These are phyloP conservation scores for Ophion ellenae DNA, from an alignment of 2,888 invertebrate genomes.

Conservation along the genomic window DNA sequence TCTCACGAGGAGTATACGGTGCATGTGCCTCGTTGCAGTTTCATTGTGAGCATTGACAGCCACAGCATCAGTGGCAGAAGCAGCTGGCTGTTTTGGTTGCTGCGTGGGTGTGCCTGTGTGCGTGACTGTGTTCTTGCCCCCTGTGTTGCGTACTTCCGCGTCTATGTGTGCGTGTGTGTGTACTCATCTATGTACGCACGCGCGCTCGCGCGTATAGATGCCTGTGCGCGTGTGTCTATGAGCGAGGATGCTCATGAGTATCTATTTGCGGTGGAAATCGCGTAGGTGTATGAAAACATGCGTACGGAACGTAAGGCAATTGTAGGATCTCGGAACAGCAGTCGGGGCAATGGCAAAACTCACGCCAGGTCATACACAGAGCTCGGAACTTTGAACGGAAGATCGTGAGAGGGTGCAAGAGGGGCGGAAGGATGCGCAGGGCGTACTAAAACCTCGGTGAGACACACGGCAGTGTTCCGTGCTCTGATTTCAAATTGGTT, in stretches of 20 bases:
- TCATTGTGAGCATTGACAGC: slow-evolving; percentile 51
- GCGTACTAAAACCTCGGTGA: slow-evolving; percentile 5
- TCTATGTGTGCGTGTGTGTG: too few relatives aligned
- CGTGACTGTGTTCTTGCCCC: neutral
- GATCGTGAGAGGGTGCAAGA: slow-evolving; percentile 5
- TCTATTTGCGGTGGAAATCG: slow-evolving; percentile 18
- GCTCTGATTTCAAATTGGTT: slow-evolving; percentile 21
- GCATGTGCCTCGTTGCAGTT: slow-evolving; percentile 56
- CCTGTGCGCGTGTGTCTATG: neutral
- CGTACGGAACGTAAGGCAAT: slow-evolving; percentile 53
- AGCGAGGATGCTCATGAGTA: too few relatives aligned
- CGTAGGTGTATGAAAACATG: slow-evolving; percentile 50
- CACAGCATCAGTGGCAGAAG: slow-evolving; percentile 36
- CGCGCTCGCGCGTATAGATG: neutral
- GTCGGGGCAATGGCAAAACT: slow-evolving; percentile 63
- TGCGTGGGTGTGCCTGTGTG: slow-evolving; percentile 14
- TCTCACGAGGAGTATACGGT: slow-evolving; percentile 54
- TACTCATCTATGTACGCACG: too few relatives aligned
- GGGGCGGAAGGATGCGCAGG: slow-evolving; percentile 2
- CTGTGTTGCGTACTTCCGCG: slow-evolving; percentile 3
- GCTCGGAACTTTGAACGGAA: slow-evolving; percentile 48
- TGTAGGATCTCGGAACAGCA: slow-evolving; percentile 45
- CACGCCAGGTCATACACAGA: slow-evolving; percentile 57
- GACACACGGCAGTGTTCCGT: slow-evolving; percentile 14
- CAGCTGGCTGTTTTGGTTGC: slow-evolving; percentile 41